Percentiles rank a stretch among this genome's conserved stretches.
Evolutionary conservation across 2,888 invertebrate genomes (phyloP).

Genomic region (Altica lythri): DNA sequence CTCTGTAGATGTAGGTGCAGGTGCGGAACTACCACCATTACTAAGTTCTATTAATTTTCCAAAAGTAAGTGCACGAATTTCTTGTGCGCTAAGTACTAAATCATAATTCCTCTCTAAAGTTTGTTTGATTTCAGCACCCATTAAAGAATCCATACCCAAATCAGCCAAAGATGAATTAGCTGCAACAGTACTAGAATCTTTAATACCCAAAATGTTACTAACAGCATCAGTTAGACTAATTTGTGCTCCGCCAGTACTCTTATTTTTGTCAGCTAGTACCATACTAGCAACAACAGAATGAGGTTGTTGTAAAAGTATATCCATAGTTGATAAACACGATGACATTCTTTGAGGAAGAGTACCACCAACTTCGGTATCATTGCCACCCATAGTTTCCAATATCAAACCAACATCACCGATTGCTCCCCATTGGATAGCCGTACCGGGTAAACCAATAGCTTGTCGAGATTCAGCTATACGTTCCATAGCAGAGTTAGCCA

Average conservation of each 20-base stretch:
- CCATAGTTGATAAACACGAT: slow-evolving; percentile 90
- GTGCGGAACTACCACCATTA: slow-evolving; percentile 40
- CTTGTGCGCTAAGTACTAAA: slow-evolving; percentile 85
- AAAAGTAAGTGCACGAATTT: slow-evolving; percentile 85
- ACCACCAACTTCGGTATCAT: slow-evolving; percentile 91
- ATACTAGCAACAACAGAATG: slow-evolving; percentile 80
- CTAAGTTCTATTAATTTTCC: slow-evolving; percentile 69
- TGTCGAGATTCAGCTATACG: slow-evolving; percentile 87
- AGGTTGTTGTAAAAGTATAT: slow-evolving; percentile 87
- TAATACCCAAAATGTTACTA: slow-evolving; percentile 88
- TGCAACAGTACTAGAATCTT: slow-evolving; percentile 80
- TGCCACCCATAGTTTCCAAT: slow-evolving; percentile 85
- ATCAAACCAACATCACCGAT: slow-evolving; percentile 97
- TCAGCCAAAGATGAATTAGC: slow-evolving; percentile 83
- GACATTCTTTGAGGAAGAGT: slow-evolving; percentile 94
- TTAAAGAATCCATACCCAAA: slow-evolving; percentile 96
- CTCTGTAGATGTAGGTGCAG: slow-evolving; percentile 35
- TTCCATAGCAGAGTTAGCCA: slow-evolving; percentile 98
- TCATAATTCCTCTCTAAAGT: slow-evolving; percentile 92
- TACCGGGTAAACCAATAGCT: slow-evolving; percentile 80
- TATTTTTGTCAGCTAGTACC: slow-evolving; percentile 87
- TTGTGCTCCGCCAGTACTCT: slow-evolving; percentile 62
- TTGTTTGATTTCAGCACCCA: slow-evolving; percentile 99
- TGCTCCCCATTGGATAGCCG: slow-evolving; percentile 98
- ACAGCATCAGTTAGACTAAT: slow-evolving; percentile 76